Conservation (phyloP, 1,140 invertebrate species). For the Pogonognathellus flavescens region DNA sequence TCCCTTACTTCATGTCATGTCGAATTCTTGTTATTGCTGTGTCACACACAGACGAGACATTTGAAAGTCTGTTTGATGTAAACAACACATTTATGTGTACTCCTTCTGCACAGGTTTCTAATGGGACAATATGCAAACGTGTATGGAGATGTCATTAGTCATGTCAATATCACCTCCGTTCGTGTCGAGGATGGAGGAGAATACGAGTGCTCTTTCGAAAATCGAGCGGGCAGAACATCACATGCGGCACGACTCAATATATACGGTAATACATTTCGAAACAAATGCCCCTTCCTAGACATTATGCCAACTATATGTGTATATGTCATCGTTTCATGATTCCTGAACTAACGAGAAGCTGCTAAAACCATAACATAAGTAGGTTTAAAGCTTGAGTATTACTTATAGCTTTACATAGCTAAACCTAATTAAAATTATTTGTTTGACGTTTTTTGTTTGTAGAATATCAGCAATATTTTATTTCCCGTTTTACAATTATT, state of each 20-base stretch:
- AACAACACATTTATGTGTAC: background rate
- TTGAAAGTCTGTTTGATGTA: background rate
- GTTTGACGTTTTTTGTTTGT: too few relatives aligned
- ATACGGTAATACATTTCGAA: slow-evolving; percentile 71
- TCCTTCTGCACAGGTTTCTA: slow-evolving; percentile 71
- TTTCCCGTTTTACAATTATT: too few relatives aligned
- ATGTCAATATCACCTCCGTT: slow-evolving; percentile 80
- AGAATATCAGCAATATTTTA: too few relatives aligned
- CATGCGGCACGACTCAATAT: slow-evolving; percentile 79
- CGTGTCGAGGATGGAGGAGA: slow-evolving; percentile 79
- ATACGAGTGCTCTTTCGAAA: slow-evolving; percentile 79
- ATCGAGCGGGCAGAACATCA: slow-evolving; percentile 75
- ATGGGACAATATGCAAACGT: slow-evolving; percentile 79
- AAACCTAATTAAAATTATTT: too few relatives aligned
- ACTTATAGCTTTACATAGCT: too few relatives aligned
- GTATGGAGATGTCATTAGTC: slow-evolving; percentile 80
- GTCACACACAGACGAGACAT: background rate
- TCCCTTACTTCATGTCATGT: slow-evolving; percentile 4
- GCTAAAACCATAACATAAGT: too few relatives aligned
- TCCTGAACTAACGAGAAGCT: too few relatives aligned
- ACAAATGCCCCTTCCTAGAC: background rate
- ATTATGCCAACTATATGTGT: too few relatives aligned
- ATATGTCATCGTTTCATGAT: too few relatives aligned
- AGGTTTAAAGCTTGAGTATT: too few relatives aligned
- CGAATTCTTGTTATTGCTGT: background rate